These are phyloP conservation scores for Toxotes lorentzi DNA, from an alignment of 2,797 vertebrate genomes.

Conservation along the genomic window DNA sequence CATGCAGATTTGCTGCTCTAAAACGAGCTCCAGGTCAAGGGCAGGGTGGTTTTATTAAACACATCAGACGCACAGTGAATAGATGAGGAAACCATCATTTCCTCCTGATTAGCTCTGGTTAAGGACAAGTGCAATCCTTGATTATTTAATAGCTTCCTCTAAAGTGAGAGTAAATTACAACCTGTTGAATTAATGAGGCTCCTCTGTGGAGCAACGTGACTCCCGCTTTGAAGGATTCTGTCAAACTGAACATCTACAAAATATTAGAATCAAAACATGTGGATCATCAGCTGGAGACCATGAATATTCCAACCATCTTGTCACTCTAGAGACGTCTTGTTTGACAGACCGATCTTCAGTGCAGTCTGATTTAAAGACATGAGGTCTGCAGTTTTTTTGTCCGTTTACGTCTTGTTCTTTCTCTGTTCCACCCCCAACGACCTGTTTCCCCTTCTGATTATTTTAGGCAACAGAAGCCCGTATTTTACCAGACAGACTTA, in stretches of 20 bases:
- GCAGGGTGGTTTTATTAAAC: not conserved
- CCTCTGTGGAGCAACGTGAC: not conserved
- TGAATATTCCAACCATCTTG: not conserved
- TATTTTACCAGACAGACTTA: not conserved
- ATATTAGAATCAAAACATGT: not conserved
- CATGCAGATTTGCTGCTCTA: no score
- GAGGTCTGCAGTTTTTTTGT: not conserved
- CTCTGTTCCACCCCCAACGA: not conserved
- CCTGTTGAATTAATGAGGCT: constrained; percentile 21
- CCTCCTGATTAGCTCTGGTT: constrained; percentile 8
- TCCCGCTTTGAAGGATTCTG: constrained; percentile 1
- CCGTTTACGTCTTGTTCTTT: not conserved
- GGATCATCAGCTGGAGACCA: constrained; percentile 16
- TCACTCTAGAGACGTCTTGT: not conserved
- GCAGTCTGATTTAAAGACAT: not conserved
- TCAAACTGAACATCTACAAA: not conserved
- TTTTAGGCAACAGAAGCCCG: not conserved
- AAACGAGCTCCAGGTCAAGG: no score
- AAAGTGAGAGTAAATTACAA: constrained; percentile 8
- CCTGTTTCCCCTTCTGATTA: not conserved
- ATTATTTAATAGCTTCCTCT: constrained; percentile 27
- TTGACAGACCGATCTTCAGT: no score
- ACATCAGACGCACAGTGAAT: not conserved
- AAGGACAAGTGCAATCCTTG: not conserved
- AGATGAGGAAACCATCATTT: not conserved